Percentiles rank a stretch among this genome's conserved stretches.
Conservation (phyloP, 1,140 invertebrate species). For the Coptotermes formosanus region DNA sequence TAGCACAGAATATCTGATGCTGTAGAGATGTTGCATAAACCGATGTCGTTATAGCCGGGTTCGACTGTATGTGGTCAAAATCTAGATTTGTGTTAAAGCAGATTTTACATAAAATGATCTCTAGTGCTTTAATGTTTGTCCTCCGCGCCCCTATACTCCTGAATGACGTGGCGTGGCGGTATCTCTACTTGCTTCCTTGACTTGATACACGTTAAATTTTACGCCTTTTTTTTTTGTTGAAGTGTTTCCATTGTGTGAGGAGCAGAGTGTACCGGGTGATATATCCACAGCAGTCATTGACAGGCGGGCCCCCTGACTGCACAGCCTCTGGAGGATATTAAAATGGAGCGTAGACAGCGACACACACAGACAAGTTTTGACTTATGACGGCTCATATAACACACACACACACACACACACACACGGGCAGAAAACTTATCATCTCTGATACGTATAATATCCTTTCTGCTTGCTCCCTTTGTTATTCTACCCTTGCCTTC, state of each 20-base stretch:
- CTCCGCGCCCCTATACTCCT: too few species aligned
- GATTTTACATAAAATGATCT: too few species aligned
- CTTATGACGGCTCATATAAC: not conserved
- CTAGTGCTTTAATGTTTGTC: too few species aligned
- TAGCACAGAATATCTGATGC: too few species aligned
- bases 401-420: slow-evolving; percentile 3
- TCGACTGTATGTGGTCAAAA: too few species aligned
- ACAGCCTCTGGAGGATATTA: slow-evolving; percentile 9
- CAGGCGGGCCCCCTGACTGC: not conserved
- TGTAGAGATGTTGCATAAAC: too few species aligned
- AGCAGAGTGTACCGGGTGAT: not conserved
- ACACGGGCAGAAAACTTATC: not conserved
- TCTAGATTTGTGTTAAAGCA: too few species aligned
- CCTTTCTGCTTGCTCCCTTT: not conserved
- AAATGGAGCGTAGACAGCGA: not conserved
- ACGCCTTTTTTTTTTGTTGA: not conserved
- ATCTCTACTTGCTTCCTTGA: too few species aligned
- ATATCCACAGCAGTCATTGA: slow-evolving; percentile 7
- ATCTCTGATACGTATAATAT: not conserved
- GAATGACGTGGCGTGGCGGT: too few species aligned
- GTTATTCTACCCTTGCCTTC: not conserved
- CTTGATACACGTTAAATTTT: too few species aligned
- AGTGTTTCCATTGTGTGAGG: not conserved
- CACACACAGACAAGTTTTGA: not conserved
- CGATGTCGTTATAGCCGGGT: too few species aligned